Evolutionary conservation across 2,113 vertebrate genomes (phyloP).

Genomic region (Dendropsophus ebraccatus): DNA sequence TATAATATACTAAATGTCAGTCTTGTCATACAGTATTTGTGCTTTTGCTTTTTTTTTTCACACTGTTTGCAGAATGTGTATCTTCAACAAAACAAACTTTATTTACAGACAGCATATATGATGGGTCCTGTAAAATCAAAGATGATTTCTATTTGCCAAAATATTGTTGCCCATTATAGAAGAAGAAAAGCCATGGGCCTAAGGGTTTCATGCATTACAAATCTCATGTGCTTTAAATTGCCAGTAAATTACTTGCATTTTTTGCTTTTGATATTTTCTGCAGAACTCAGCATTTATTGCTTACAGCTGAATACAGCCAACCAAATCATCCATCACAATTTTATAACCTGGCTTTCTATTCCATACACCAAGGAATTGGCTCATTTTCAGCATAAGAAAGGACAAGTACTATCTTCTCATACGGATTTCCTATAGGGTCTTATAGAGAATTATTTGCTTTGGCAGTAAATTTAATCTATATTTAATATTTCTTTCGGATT

Average conservation of each 20-base stretch:
- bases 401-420: conserved; percentile 59
- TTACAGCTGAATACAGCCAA: conserved; percentile 75
- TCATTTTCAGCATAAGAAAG: conserved; percentile 68
- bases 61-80: background rate
- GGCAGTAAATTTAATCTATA: background rate
- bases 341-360: conserved; percentile 77
- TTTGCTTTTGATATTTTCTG: conserved; percentile 77
- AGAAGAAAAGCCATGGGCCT: conserved; percentile 72
- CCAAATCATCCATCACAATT: conserved; percentile 79
- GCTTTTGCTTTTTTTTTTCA: too few relatives aligned
- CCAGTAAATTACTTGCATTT: conserved; percentile 78
- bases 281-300: conserved; percentile 79
- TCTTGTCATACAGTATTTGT: too few relatives aligned
- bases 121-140: conserved; percentile 72
- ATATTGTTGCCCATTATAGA: conserved; percentile 77
- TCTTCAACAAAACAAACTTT: conserved; percentile 56
- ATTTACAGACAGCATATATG: conserved; percentile 42
- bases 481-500: background rate
- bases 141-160: conserved; percentile 78
- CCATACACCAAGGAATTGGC: conserved; percentile 67
- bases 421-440: conserved; percentile 36
- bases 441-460: conserved; percentile 29
- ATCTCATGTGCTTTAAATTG: conserved; percentile 78
- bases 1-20: too few relatives aligned
- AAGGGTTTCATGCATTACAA: conserved; percentile 78